Conservation (phyloP, 2,113 vertebrate genomes). For the Oxygymnocypris stewartii region DNA sequence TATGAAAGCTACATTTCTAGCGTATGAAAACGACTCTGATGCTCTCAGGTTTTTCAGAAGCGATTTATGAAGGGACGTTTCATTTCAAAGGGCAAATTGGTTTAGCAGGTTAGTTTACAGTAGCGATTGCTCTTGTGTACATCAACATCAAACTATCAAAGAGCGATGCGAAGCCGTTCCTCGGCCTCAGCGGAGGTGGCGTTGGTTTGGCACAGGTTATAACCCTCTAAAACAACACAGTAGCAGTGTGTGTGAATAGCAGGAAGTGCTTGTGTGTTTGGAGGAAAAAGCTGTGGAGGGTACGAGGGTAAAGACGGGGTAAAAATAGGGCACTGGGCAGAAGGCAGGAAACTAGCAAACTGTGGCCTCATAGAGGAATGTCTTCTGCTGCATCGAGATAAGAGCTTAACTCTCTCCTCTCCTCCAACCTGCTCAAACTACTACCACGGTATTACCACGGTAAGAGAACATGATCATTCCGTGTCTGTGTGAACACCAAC, state of each 20-base stretch:
- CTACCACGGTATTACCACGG: background rate
- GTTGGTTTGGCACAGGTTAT: constrained; percentile 64
- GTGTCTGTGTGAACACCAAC: background rate
- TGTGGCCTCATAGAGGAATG: constrained; percentile 90
- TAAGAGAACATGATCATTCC: background rate
- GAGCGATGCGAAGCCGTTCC: background rate
- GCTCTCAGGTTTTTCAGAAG: background rate
- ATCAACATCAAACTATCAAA: background rate
- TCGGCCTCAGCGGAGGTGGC: constrained; percentile 15
- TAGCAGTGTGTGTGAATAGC: constrained; percentile 79
- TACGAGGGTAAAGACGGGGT: constrained; percentile 82
- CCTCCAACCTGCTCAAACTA: constrained; percentile 34
- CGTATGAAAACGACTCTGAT: background rate
- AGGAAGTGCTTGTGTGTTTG: constrained; percentile 81
- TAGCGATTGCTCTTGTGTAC: background rate
- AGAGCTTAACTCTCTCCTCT: constrained; percentile 87
- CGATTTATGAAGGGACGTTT: background rate
- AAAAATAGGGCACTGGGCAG: constrained; percentile 95
- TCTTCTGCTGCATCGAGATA: constrained; percentile 92
- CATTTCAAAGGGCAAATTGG: background rate
- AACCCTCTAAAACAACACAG: constrained; percentile 70
- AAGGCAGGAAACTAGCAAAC: constrained; percentile 90
- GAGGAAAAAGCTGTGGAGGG: constrained; percentile 93
- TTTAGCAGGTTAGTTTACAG: constrained; percentile 15
- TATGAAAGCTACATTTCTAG: background rate